Evolutionary conservation across 1,140 invertebrate genomes (phyloP), one percentile per base, ranked within the genome.

Genomic region (Manduca sexta): DNA sequence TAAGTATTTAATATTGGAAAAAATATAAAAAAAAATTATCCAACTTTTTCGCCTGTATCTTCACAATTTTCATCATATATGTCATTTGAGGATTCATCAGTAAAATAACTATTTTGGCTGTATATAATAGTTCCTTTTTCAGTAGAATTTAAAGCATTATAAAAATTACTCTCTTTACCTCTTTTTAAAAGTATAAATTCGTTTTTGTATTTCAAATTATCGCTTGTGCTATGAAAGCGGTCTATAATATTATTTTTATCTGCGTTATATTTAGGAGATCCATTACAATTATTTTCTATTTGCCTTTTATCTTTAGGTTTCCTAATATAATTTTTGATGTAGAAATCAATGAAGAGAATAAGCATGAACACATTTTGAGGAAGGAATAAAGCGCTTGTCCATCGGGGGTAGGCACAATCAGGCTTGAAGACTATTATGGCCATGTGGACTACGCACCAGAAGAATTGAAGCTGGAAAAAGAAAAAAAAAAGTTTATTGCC

Each of bases 261-360:
- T n/a, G 11, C 34, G n/a, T 10, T 35, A 35, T n/a, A 35, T 12
- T 35, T 11, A 5, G 47, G 33, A 8, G 2, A n/a, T 34, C 26
- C 37, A 2, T 34, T 50, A 17, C 10, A 1, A 15, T 30, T 42
- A 16, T 63, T 60, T 59, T 29, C 8, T 16, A 30, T n/a, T 10
- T 33, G 13, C 18, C 14, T 37, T 42, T 38, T 41, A 8, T 35
- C 31, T 44, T 74, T 78, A 2, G 79, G 80, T 59, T 88, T 88
- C 40, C 81, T 88, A 0, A 90, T 64, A 67, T 98, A 97, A 0
- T 92, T 86, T 69, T 93, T 92, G 45, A 91, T 90, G 67, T 97
- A 98, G 86, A 97, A 98, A 46, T 97, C 92, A 1, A 88, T 87
- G 69, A 97, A 98, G 2, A 98, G 86, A 44, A 93, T 74, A 1